A percentile compares a stretch with the other conserved stretches of the same genome.
These are phyloP conservation scores for Myrmophylax atrothorax DNA, from an alignment of 2,113 vertebrate genomes.

Conservation along the genomic window DNA sequence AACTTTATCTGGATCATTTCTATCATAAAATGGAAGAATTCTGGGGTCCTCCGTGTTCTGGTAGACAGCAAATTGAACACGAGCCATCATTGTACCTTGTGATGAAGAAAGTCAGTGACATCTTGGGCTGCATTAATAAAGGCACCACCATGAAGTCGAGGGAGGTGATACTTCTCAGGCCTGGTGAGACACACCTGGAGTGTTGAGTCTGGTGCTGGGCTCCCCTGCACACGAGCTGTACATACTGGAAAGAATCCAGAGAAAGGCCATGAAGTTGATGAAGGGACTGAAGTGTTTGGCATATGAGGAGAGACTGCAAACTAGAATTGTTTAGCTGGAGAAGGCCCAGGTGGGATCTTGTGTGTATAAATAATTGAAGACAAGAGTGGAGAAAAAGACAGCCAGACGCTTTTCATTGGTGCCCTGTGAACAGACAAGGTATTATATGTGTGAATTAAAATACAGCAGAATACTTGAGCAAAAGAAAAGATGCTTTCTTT, in stretches of 20 bases:
- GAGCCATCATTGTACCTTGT: no score
- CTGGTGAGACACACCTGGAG: neutral
- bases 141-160: accelerated
- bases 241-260: neutral
- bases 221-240: no score
- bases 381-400: neutral
- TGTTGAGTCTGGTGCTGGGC: neutral
- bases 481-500: neutral
- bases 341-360: neutral
- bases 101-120: neutral
- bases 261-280: neutral
- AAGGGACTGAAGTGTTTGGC: neutral
- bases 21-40: neutral
- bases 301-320: neutral
- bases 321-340: neutral
- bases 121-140: neutral
- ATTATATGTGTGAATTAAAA: neutral
- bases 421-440: neutral
- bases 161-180: neutral
- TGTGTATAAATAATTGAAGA: neutral
- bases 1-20: neutral
- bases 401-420: neutral
- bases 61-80: neutral
- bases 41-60: neutral
- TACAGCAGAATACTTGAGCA: neutral